phyloP scores from a whole-genome alignment of 37 sponge, comb jelly and placozoan genomes.

The Halisarca cf. caerulea region DNA sequence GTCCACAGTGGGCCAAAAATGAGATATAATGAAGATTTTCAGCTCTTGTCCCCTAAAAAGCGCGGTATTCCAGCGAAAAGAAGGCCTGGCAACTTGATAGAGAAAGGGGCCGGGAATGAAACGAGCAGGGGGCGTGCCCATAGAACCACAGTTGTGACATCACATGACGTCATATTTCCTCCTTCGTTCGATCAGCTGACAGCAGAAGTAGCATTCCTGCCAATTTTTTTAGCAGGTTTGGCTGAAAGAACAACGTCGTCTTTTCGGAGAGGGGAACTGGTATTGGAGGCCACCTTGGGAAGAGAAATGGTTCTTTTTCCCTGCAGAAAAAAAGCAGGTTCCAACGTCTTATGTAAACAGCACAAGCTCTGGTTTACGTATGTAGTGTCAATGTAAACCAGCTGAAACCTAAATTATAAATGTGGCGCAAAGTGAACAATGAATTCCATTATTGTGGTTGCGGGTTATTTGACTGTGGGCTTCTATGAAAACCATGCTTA shows the following conservation, averaged over 20 bases:
- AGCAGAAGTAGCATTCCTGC: no score
- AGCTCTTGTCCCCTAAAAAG: not conserved
- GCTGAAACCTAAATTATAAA: no score
- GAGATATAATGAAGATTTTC: no score
- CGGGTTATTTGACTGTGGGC: no score
- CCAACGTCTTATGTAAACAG: no score
- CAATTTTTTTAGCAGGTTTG: no score
- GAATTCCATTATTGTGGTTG: constrained; percentile 15
- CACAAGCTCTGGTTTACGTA: no score
- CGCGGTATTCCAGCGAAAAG: no score
- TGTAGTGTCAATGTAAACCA: no score
- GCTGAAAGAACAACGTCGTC: no score
- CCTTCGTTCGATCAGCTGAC: no score
- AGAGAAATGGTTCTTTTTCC: not conserved
- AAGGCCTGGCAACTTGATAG: not conserved
- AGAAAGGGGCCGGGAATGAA: constrained; percentile 1
- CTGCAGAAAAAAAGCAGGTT: not conserved
- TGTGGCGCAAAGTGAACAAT: not conserved
- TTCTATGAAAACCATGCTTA: no score
- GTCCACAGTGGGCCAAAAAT: not conserved
- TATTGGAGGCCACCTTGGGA: not conserved
- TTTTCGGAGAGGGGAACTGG: not conserved
- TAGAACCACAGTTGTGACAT: constrained; percentile 20
- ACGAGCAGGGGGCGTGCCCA: constrained; percentile 18
- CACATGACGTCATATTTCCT: not conserved